Percentiles rank a stretch among this genome's conserved stretches.
Conservation (phyloP, 2,888 invertebrate genomes). For the Eledona agricola region DNA sequence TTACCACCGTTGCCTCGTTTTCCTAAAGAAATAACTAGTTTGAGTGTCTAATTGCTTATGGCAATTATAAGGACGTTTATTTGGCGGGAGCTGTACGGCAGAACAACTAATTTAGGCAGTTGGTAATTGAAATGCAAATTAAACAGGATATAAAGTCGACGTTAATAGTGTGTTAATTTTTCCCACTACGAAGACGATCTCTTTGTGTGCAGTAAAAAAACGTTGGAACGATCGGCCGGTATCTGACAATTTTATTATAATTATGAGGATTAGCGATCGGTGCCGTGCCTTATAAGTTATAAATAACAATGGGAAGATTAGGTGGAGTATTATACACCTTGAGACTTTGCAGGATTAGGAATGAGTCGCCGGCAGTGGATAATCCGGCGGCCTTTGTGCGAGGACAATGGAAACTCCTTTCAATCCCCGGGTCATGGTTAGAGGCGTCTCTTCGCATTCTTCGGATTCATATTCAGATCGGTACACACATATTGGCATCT, state of each 20-base stretch:
- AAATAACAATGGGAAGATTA: slow-evolving; percentile 48
- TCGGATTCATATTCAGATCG: slow-evolving; percentile 36
- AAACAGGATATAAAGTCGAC: slow-evolving; percentile 5
- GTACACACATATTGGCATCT: slow-evolving; percentile 37
- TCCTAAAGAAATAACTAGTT: slow-evolving; percentile 27
- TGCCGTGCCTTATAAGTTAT: slow-evolving; percentile 44
- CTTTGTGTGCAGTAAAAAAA: slow-evolving; percentile 17
- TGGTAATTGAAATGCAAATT: slow-evolving; percentile 33
- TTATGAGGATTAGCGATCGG: slow-evolving; percentile 40
- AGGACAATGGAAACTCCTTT: slow-evolving; percentile 53
- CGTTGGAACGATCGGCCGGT: too few relatives aligned
- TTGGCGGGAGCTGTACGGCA: slow-evolving; percentile 12
- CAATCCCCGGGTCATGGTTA: slow-evolving; percentile 48
- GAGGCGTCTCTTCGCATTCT: slow-evolving; percentile 33
- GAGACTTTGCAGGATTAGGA: slow-evolving; percentile 48
- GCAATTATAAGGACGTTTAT: slow-evolving; percentile 30
- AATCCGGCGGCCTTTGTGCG: slow-evolving; percentile 52
- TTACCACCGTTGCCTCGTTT: slow-evolving; percentile 26
- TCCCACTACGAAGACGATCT: slow-evolving; percentile 1
- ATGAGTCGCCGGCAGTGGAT: slow-evolving; percentile 54
- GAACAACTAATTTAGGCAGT: slow-evolving; percentile 26
- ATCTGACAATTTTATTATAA: too few relatives aligned
- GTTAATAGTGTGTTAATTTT: slow-evolving; percentile 8
- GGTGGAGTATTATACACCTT: slow-evolving; percentile 45
- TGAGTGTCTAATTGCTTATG: slow-evolving; percentile 31